Base-by-base conservation (phyloP, 2,888 invertebrate genomes). In the Brachypterus glaber region DNA sequence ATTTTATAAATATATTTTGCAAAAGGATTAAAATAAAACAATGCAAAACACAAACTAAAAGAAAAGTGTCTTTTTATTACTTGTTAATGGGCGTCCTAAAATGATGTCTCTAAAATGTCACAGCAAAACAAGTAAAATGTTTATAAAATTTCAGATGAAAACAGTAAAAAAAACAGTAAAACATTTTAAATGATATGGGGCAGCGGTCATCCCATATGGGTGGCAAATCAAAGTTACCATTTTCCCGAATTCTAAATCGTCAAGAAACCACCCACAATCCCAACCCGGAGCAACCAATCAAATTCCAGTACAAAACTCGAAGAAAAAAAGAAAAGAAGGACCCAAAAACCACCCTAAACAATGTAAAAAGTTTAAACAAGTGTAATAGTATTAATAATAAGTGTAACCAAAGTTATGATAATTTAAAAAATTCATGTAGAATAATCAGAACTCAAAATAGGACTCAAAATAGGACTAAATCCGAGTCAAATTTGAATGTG, bases 181-280 rank as follows among this genome's bases (percentile, higher is more conserved):
- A n/a, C n/a, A n/a, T n/a, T n/a, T n/a, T n/a, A n/a, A n/a, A 43
- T 50, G 48, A 47, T 35, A 66, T 73, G 73, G 73, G 73, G 60
- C 73, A 73, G 58, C 70, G 67, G 61, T 61, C 72, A 51, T 72
- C 73, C 54, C 64, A 64, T 61, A 63, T 53, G 48, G 54, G 49
- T 50, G 51, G 52, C 47, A 67, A 70, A 52, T 71, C 82, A 46
- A 82, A 82, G 63, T 46, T 48, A 43, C 48, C 49, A 39, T 40
- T 53, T 30, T 43, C 45, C 9, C 83, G 84, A 82, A 79, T 83
- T 39, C 66, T 83, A 26, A 75, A 79, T 47, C 75, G 77, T 50
- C 68, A 55, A 24, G 38, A 40, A 17, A 46, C 55, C 30, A 58
- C 58, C 21, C 52, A 53, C 42, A 53, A 59, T 45, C 56, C 58